Evolutionary conservation across 2,113 vertebrate species (phyloP).

Genomic region (Bothrops jararaca): DNA sequence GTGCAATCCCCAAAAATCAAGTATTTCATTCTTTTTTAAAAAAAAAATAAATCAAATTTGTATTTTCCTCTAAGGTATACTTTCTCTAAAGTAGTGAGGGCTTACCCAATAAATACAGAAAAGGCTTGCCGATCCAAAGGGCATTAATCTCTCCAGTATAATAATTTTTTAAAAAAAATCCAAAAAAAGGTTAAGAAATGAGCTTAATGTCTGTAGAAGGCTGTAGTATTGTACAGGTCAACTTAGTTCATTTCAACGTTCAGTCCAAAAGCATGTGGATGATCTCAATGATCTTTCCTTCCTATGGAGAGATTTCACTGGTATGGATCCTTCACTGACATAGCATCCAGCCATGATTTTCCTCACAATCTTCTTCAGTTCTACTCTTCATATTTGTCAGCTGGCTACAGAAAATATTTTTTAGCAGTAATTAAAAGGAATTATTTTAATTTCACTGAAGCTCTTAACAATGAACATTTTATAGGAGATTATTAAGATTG

Average conservation of each 20-base stretch:
- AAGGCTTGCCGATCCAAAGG: background rate
- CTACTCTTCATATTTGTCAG: background rate
- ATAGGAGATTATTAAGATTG: too few species aligned
- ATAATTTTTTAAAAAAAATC: background rate
- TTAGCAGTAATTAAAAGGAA: conserved; percentile 22
- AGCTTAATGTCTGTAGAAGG: background rate
- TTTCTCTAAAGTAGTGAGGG: background rate
- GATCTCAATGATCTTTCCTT: background rate
- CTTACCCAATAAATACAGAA: background rate
- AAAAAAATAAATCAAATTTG: background rate
- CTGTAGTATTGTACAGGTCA: background rate
- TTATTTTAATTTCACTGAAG: conserved; percentile 11
- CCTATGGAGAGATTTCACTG: background rate
- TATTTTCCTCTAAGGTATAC: background rate
- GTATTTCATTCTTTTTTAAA: background rate
- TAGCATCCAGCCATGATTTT: background rate
- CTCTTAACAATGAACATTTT: conserved; percentile 1
- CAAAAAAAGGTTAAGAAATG: background rate
- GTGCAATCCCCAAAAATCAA: background rate
- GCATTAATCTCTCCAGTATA: background rate
- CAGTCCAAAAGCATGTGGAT: background rate
- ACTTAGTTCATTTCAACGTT: background rate
- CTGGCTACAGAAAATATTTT: conserved; percentile 18
- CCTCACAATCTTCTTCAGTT: background rate
- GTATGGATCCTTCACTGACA: background rate